These are phyloP conservation scores for Zaprionus inermis DNA, from an alignment of 1,140 invertebrate species.

Conservation along the genomic window DNA sequence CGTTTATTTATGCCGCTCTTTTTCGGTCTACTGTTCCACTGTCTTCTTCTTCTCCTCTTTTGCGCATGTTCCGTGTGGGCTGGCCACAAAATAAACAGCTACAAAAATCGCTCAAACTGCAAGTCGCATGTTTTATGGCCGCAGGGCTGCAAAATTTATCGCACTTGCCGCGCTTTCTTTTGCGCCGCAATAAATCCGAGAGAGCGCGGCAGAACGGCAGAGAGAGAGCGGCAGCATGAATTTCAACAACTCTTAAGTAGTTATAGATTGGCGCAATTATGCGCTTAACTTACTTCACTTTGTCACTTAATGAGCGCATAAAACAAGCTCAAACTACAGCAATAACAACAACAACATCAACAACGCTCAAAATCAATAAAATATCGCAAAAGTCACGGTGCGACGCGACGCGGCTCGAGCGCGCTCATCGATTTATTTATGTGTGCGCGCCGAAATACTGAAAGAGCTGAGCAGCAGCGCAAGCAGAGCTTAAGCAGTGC, in stretches of 20 bases:
- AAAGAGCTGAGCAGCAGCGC: slow-evolving; percentile 38
- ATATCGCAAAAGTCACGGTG: slow-evolving; percentile 32
- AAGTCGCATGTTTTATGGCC: slow-evolving; percentile 71
- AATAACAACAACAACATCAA: slow-evolving; percentile 11
- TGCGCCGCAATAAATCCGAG: slow-evolving; percentile 48
- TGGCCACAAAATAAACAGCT: slow-evolving; percentile 55
- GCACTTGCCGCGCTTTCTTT: slow-evolving; percentile 60
- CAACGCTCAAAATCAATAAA: slow-evolving; percentile 61
- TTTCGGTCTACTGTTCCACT: slow-evolving; percentile 1
- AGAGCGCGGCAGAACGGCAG: slow-evolving; percentile 11
- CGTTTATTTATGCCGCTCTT: slow-evolving; percentile 25
- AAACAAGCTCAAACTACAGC: slow-evolving; percentile 28
- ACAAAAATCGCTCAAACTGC: slow-evolving; percentile 68
- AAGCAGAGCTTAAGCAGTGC: slow-evolving; percentile 39
- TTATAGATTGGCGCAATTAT: slow-evolving; percentile 34
- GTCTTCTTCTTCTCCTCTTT: slow-evolving; percentile 43
- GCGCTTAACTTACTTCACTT: slow-evolving; percentile 35
- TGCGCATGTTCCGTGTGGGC: slow-evolving; percentile 75
- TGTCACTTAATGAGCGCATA: slow-evolving; percentile 41
- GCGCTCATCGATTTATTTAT: slow-evolving; percentile 78
- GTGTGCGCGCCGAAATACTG: slow-evolving; percentile 53
- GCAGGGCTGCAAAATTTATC: slow-evolving; percentile 75
- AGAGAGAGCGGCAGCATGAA: neutral
- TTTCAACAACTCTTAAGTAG: slow-evolving; percentile 47
- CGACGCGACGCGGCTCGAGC: slow-evolving; percentile 58